phyloP scores from a whole-genome alignment of 2,113 vertebrate genomes.

The Naja naja region DNA sequence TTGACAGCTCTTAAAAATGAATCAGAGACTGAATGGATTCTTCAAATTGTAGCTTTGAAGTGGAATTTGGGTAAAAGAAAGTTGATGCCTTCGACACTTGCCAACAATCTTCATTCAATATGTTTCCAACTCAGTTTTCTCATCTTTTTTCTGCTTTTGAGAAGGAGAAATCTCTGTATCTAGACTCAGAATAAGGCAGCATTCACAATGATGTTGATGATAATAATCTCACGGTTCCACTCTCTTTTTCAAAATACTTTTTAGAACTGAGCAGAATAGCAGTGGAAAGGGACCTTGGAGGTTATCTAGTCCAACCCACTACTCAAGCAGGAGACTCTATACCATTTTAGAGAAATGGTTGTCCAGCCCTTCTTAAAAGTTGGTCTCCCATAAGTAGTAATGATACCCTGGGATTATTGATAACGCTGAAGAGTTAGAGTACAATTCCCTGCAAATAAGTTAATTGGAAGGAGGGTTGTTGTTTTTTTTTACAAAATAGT shows the following conservation, averaged over 20 bases:
- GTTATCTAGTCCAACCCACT: neutral
- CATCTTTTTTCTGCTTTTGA: constrained; percentile 9
- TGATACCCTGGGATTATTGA: constrained; percentile 24
- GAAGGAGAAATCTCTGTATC: constrained; percentile 8
- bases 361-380: neutral
- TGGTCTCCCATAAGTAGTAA: constrained; percentile 35
- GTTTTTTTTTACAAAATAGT: constrained; percentile 47
- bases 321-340: neutral
- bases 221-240: constrained; percentile 24
- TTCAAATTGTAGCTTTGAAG: neutral
- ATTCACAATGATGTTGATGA: neutral
- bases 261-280: neutral
- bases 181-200: neutral
- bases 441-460: constrained; percentile 42
- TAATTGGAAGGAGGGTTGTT: neutral
- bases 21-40: neutral
- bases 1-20: neutral
- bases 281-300: neutral
- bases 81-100: neutral
- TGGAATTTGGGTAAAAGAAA: neutral
- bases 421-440: constrained; percentile 38
- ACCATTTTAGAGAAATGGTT: too few relatives aligned
- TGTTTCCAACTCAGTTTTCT: neutral
- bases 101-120: neutral
- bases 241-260: constrained; percentile 22